Percentiles rank a stretch among this genome's conserved stretches.
Evolutionary conservation across 2,888 invertebrate genomes (phyloP).

Genomic region (Thumatha senex): DNA sequence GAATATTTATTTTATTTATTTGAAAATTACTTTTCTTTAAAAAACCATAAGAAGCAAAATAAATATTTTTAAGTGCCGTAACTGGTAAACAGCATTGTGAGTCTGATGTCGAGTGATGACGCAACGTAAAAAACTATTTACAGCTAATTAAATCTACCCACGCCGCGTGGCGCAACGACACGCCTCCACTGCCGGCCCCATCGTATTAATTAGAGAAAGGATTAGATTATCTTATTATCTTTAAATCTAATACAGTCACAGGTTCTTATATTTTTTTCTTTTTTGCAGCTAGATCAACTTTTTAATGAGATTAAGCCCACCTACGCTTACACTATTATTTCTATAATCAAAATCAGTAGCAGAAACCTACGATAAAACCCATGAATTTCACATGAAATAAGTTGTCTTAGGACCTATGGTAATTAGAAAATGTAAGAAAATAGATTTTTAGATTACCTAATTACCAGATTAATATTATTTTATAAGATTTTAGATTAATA

Average conservation of each 20-base stretch:
- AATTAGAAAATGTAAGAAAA: no score
- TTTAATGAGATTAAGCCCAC: neutral
- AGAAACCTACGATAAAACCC: no score
- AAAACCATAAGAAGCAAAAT: conserved; percentile 31
- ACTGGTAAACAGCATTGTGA: conserved; percentile 9
- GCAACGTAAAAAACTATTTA: conserved; percentile 73
- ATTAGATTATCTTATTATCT: conserved; percentile 40
- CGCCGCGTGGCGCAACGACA: conserved; percentile 70
- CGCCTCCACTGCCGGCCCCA: conserved; percentile 55
- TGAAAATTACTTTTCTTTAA: no score
- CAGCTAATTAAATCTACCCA: conserved; percentile 80
- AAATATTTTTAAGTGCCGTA: conserved; percentile 33
- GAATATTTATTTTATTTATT: no score
- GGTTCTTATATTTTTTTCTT: neutral
- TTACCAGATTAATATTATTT: no score
- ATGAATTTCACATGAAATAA: no score
- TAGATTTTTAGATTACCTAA: no score
- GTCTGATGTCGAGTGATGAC: conserved; percentile 50
- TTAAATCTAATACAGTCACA: conserved; percentile 12
- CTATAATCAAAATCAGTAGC: no score
- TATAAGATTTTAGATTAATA: no score
- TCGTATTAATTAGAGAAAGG: conserved; percentile 71
- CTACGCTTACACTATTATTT: no score
- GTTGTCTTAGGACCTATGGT: no score
- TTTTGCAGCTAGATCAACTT: conserved; percentile 2